Base-by-base conservation (phyloP, 2,113 vertebrate genomes). In the Phalacrocorax pelagicus region DNA sequence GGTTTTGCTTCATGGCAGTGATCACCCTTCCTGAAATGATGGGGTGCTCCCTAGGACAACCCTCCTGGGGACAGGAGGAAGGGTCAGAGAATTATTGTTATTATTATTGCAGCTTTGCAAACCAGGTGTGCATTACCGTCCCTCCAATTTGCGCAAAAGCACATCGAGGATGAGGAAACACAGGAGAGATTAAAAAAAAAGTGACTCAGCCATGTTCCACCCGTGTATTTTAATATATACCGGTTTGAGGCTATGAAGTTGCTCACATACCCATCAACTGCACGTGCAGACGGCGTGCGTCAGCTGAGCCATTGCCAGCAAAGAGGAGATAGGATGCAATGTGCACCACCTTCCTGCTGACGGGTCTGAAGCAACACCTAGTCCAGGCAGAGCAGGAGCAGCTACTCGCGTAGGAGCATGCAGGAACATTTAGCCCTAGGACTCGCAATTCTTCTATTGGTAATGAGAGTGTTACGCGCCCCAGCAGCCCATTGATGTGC, bases 231-330 rank as follows among this genome's bases (percentile, higher is more conserved):
- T 44, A 67, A 80, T 2, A 34, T 6, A 15, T 2, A 36, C 7
- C 21, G 24, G 67, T 62, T 19, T 36, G 27, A 95, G 72, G 54
- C 58, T 69, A 57, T 1, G 0, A 44, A 75, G 46, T 10, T 32
- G 10, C 80, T 46, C 13, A 6, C 59, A 3, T n/a, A 40, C 54
- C 73, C 59, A 62, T 82, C 91, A 72, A 2, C 26, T 1, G 17
- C 73, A 36, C 69, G 14, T 0, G 15, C 32, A 29, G 67, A 24
- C 2, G 2, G 38, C 3, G 3, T 4, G 42, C 5, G 17, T 22
- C 74, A 82, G n/a, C 77, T 16, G 1, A 71, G 49, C 11, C 8
- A 0, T 42, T 10, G 1, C n/a, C 0, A 1, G 61, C 4, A 1
- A 34, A 9, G 24, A 51, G 49, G 27, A 58, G 57, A 63, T 10